Evolutionary conservation across 2,113 vertebrate species (phyloP).

Genomic region (Tapirus terrestris): DNA sequence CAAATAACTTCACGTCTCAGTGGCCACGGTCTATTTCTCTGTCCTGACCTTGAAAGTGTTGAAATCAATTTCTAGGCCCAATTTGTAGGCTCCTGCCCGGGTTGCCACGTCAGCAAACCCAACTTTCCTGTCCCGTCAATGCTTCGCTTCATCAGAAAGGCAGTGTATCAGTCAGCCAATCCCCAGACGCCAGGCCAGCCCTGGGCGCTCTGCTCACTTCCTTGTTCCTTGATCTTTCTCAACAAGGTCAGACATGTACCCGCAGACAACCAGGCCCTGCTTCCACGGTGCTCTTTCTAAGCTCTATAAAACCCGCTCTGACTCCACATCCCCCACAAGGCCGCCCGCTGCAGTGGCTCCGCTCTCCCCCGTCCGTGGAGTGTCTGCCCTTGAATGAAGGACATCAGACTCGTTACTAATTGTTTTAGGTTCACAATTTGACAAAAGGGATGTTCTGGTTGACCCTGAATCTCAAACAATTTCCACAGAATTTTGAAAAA

Average conservation of each 20-base stretch:
- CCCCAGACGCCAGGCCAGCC: not conserved
- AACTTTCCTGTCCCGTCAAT: not conserved
- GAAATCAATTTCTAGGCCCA: not conserved
- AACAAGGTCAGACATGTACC: not conserved
- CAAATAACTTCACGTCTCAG: not conserved
- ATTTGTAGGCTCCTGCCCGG: not conserved
- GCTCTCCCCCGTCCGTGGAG: rapidly evolving
- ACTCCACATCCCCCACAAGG: not conserved
- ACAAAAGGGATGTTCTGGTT: not conserved
- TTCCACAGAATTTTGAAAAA: not conserved
- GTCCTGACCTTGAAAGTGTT: not conserved
- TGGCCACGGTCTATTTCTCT: not conserved
- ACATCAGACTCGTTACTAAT: not conserved
- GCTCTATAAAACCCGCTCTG: not conserved
- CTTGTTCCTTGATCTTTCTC: too few relatives aligned
- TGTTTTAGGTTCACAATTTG: not conserved
- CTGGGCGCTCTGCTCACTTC: too few relatives aligned
- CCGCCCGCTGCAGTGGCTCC: too few relatives aligned
- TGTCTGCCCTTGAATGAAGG: not conserved
- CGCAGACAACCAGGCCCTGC: not conserved
- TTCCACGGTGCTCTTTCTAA: not conserved
- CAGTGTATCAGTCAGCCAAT: not conserved
- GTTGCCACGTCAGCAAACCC: not conserved
- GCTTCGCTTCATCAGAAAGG: too few relatives aligned
- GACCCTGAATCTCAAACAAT: not conserved